Evolutionary conservation across 2,888 invertebrate species (phyloP), one percentile per base, ranked within the genome.

Genomic region (Papilio demoleus): DNA sequence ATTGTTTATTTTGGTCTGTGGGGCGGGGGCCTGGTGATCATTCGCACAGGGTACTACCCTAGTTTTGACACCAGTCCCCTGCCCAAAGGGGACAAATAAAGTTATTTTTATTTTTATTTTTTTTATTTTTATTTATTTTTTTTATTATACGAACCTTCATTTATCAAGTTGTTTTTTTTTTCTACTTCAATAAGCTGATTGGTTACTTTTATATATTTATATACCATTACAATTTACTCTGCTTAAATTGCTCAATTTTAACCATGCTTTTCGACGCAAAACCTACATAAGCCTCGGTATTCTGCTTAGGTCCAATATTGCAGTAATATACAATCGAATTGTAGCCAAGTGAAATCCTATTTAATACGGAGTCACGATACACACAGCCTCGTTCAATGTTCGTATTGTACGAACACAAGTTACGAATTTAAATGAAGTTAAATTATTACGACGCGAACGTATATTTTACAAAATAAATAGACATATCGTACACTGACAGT

Each of bases 301-400:
- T 47, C 8, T 47, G 34, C 27, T 47, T 47, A 31, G 34, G 42
- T 62, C 31, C 19, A 45, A 62, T 62, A 62, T 42, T 45, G 62
- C 19, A 62, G 47, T 62, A 45, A 62, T 62, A 45, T 62, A 45
- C 47, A 62, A 62, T 62, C 31, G 17, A 62, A 45, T 0, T 45
- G 27, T 31, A 45, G 27, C 31, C 27, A 34, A 45, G 19, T 4
- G 47, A 62, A 47, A 62, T 62, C 62, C 24, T 31, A 47, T 45
- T 47, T 62, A 62, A 62, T 45, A 45, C 12, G 11, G 42, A 45
- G n/a, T 45, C 31, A 17, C 45, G n/a, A 45, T 27, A 34, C 17
- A 42, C 5, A 14, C 22, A 63, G 12, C 22, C 38, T 8, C 11
- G 53, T 31, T 56, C 31, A 27, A 50, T 40, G 19, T 45, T 45